phyloP scores from a whole-genome alignment of 2,888 invertebrate species.

The Bhutanitis thaidina region DNA sequence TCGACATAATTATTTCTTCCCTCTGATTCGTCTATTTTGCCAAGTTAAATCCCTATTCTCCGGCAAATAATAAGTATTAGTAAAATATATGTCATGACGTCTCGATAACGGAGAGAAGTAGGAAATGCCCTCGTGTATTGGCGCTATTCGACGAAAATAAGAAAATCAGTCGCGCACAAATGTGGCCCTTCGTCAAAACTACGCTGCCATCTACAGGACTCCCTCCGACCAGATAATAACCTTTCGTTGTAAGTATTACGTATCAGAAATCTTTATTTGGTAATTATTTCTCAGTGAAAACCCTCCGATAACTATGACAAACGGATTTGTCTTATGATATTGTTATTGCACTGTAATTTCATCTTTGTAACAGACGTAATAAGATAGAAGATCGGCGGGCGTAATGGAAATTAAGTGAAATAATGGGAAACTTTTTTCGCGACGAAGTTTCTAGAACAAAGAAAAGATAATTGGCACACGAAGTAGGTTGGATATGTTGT shows the following conservation, averaged over 20 bases:
- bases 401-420: slow-evolving; percentile 12
- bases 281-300: slow-evolving; percentile 42
- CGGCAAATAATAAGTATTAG: slow-evolving; percentile 16
- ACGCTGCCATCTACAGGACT: not conserved
- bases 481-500: slow-evolving; percentile 7
- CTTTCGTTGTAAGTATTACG: slow-evolving; percentile 35
- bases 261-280: slow-evolving; percentile 43
- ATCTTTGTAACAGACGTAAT: not conserved
- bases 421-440: slow-evolving; percentile 19
- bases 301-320: slow-evolving; percentile 37
- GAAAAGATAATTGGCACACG: slow-evolving; percentile 16
- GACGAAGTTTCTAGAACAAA: slow-evolving; percentile 15
- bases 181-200: slow-evolving; percentile 2
- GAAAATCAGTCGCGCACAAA: slow-evolving; percentile 14
- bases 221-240: slow-evolving; percentile 32
- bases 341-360: slow-evolving; percentile 19
- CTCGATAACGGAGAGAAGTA: not conserved
- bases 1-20: not conserved
- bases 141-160: slow-evolving; percentile 10
- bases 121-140: not conserved
- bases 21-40: not conserved
- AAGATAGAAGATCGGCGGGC: slow-evolving; percentile 1
- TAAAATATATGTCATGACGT: slow-evolving; percentile 1
- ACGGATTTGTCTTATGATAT: slow-evolving; percentile 39
- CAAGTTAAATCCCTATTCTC: not conserved